phyloP scores from a whole-genome alignment of 2,797 vertebrate genomes.

The Lates japonicus region DNA sequence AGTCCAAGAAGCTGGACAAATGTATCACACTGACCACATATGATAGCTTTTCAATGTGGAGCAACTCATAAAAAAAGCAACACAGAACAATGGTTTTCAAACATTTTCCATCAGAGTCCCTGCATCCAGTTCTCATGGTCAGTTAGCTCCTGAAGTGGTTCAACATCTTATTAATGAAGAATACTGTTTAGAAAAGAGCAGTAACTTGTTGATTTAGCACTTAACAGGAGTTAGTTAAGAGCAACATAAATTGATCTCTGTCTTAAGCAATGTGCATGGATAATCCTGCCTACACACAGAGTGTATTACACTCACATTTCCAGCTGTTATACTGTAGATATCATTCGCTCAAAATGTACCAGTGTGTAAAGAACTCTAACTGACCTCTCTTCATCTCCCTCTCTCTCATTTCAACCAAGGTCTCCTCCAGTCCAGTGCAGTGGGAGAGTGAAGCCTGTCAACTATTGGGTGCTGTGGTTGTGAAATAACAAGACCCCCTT shows the following conservation, averaged over 20 bases:
- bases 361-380: conserved; percentile 14
- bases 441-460: conserved; percentile 59
- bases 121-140: background rate
- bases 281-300: background rate
- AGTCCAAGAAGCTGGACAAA: conserved; percentile 35
- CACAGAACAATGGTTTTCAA: conserved; percentile 12
- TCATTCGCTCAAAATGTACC: background rate
- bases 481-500: conserved; percentile 84
- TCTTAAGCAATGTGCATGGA: background rate
- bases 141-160: background rate
- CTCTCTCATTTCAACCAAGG: conserved; percentile 22
- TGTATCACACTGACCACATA: conserved; percentile 32
- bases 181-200: background rate
- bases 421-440: conserved; percentile 33
- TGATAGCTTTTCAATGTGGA: conserved; percentile 54
- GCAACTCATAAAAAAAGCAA: conserved; percentile 6
- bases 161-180: background rate
- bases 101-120: background rate
- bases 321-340: no score
- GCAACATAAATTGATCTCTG: background rate
- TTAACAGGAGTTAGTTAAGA: background rate
- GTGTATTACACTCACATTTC: no score
- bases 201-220: background rate
- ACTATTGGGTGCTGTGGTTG: conserved; percentile 67
- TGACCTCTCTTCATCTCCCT: conserved; percentile 36